phyloP scores from a whole-genome alignment of 2,797 vertebrate species.

The Cyprinodon diabolis region DNA sequence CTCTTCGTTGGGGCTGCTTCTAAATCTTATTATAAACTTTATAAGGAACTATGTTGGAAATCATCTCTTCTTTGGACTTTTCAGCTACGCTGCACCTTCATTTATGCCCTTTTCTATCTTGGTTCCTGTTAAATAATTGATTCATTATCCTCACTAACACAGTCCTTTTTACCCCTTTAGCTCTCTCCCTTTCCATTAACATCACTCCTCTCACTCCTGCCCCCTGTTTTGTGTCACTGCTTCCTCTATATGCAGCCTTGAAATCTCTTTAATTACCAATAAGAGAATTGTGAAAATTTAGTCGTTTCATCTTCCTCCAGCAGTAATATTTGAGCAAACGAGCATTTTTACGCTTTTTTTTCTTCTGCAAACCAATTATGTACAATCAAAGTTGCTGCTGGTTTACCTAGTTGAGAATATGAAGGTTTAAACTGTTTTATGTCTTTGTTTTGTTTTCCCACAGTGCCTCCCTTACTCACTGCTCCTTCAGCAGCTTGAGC shows the following conservation, averaged over 20 bases:
- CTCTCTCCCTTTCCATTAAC: constrained; percentile 51
- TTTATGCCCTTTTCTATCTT: constrained; percentile 53
- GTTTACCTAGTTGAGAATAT: constrained; percentile 15
- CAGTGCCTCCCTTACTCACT: constrained; percentile 98
- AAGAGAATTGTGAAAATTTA: constrained; percentile 52
- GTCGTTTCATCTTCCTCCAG: constrained; percentile 31
- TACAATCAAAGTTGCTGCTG: constrained; percentile 32
- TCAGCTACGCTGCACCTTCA: constrained; percentile 29
- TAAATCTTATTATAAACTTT: constrained; percentile 6
- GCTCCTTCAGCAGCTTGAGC: constrained; percentile 96
- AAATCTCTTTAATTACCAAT: constrained; percentile 62
- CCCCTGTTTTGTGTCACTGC: constrained; percentile 52
- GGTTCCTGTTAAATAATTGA: constrained; percentile 65
- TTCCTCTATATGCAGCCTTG: constrained; percentile 30
- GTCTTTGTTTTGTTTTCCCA: not conserved
- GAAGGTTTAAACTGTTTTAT: constrained; percentile 6
- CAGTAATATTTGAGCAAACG: constrained; percentile 71
- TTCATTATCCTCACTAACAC: constrained; percentile 58
- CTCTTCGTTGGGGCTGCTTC: not conserved
- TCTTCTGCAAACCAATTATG: constrained; percentile 38
- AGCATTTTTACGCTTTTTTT: constrained; percentile 48
- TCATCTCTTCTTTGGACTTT: constrained; percentile 40
- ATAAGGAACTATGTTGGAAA: constrained; percentile 38
- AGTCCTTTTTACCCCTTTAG: constrained; percentile 30
- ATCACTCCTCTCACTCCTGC: constrained; percentile 38